These are phyloP conservation scores for Karalla daura DNA, from an alignment of 2,797 vertebrate species.

Conservation along the genomic window DNA sequence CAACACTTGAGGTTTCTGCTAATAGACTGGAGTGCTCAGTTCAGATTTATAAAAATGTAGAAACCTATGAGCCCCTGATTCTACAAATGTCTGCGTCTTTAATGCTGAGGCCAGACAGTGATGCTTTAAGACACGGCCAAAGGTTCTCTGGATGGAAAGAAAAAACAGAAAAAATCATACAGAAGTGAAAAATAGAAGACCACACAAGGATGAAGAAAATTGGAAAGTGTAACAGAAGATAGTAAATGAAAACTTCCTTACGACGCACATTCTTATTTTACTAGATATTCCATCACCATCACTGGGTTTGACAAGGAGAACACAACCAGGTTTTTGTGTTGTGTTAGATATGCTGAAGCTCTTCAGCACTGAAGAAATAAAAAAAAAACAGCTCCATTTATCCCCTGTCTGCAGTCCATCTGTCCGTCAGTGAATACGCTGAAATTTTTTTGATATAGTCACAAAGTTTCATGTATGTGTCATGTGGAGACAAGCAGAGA, in stretches of 20 bases:
- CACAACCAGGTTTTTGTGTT: neutral
- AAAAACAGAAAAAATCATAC: no score
- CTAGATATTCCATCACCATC: constrained; percentile 13
- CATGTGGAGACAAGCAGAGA: neutral
- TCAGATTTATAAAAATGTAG: neutral
- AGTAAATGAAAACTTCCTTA: constrained; percentile 8
- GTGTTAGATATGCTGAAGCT: no score
- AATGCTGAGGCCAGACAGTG: neutral
- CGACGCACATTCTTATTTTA: neutral
- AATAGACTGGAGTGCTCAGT: neutral
- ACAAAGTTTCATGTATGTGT: neutral
- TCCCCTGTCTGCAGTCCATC: neutral
- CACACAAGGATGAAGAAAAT: neutral
- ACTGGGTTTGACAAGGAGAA: constrained; percentile 1
- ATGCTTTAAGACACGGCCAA: neutral
- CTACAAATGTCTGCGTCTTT: neutral
- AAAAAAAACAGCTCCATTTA: neutral
- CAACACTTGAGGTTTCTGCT: constrained; percentile 11
- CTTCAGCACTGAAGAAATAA: no score
- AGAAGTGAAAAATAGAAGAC: neutral
- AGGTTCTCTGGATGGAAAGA: neutral
- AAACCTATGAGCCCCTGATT: neutral
- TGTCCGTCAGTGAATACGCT: neutral
- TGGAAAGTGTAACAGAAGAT: constrained; percentile 2
- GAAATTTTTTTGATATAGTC: neutral